A percentile compares a stretch with the other conserved stretches of the same genome.
Conservation (phyloP, 2,888 invertebrate species). For the Molorchus minor region DNA sequence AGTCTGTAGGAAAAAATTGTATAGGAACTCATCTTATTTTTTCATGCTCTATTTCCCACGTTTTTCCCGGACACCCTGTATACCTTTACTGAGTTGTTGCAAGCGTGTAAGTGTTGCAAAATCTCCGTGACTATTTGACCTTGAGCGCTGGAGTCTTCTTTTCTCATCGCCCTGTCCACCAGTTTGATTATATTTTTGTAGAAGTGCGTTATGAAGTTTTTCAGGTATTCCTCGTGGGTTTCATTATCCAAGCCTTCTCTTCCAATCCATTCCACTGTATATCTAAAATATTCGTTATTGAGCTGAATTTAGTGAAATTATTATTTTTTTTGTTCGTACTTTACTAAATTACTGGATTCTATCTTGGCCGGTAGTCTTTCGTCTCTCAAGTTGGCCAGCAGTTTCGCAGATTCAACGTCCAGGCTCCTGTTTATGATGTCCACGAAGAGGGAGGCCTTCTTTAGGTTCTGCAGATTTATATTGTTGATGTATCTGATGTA, state of each 20-base stretch:
- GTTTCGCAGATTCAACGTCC: constrained; percentile 91
- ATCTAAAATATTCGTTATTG: constrained; percentile 65
- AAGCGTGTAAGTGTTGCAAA: constrained; percentile 93
- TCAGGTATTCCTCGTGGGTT: constrained; percentile 92
- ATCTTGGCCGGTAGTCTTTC: constrained; percentile 89
- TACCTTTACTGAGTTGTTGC: constrained; percentile 90
- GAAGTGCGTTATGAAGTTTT: constrained; percentile 93
- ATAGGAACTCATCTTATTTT: too few relatives aligned
- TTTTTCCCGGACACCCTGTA: constrained; percentile 1
- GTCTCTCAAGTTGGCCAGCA: constrained; percentile 89
- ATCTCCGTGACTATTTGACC: constrained; percentile 95
- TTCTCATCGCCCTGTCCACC: constrained; percentile 94
- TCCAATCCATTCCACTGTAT: constrained; percentile 97
- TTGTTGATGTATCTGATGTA: constrained; percentile 97
- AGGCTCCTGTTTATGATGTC: constrained; percentile 92
- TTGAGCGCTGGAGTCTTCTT: constrained; percentile 93
- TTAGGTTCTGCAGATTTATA: constrained; percentile 93
- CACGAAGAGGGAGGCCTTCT: constrained; percentile 93
- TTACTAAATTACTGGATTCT: constrained; percentile 87
- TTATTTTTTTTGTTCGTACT: constrained; percentile 66
- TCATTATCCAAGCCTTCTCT: constrained; percentile 92
- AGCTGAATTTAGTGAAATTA: not conserved
- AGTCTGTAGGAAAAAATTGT: too few relatives aligned
- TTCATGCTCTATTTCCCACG: too few relatives aligned
- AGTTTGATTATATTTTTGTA: constrained; percentile 91